These are phyloP conservation scores for Pangasianodon hypophthalmus DNA, from an alignment of 2,113 vertebrate genomes.

Conservation along the genomic window DNA sequence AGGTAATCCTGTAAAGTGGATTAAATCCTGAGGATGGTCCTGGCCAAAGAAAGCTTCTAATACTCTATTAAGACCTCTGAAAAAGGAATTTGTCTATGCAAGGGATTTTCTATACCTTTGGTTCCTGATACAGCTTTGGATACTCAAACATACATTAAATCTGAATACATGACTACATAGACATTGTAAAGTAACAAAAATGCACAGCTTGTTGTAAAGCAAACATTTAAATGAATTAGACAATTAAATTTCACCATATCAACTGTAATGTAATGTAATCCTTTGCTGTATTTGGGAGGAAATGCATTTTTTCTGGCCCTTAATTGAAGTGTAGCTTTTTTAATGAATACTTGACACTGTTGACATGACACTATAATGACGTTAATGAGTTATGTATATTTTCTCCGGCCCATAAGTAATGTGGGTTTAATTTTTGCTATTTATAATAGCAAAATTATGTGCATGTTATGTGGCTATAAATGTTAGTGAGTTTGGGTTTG, in stretches of 20 bases:
- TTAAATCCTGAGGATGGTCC: conserved; percentile 50
- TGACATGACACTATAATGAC: background rate
- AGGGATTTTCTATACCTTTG: conserved; percentile 44
- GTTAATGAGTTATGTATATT: background rate
- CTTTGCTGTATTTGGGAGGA: too few relatives aligned
- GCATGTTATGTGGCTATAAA: background rate
- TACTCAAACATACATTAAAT: background rate
- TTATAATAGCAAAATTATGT: background rate
- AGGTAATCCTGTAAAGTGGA: conserved; percentile 47
- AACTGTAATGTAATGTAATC: background rate
- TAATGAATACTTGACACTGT: background rate
- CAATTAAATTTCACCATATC: background rate
- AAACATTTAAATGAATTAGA: background rate
- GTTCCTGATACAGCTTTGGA: conserved; percentile 13
- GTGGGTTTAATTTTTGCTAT: background rate
- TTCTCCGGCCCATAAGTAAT: background rate
- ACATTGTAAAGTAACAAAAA: background rate
- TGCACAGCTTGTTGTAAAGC: background rate
- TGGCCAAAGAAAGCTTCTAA: conserved; percentile 35
- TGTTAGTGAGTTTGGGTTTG: background rate
- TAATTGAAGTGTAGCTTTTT: background rate
- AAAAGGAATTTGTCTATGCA: conserved; percentile 40
- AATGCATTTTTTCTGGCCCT: background rate
- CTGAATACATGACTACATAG: background rate
- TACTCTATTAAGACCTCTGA: conserved; percentile 47